Evolutionary conservation across 2,888 invertebrate genomes (phyloP).

Genomic region (Perizoma affinitatum): DNA sequence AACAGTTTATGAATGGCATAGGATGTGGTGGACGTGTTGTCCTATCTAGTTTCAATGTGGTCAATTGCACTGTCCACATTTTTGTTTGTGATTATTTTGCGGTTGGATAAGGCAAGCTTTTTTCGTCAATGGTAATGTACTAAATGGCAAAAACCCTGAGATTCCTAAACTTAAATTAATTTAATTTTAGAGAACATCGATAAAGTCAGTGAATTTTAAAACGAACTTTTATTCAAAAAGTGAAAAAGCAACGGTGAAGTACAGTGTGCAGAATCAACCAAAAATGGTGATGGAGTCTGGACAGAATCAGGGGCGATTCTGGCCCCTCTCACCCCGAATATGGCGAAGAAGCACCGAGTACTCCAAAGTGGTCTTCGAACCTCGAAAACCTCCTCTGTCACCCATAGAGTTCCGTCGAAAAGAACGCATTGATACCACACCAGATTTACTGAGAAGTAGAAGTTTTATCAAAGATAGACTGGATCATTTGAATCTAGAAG

Average conservation of each 20-base stretch:
- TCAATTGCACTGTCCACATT: no score
- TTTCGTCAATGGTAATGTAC: neutral
- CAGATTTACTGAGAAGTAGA: constrained; percentile 67
- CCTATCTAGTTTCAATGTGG: neutral
- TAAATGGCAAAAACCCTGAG: constrained; percentile 4
- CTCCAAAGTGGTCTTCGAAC: constrained; percentile 78
- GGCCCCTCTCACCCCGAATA: constrained; percentile 76
- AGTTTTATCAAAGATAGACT: constrained; percentile 65
- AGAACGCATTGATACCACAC: constrained; percentile 54
- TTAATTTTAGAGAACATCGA: constrained; percentile 44
- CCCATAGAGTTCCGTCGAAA: constrained; percentile 64
- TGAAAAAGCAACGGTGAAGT: neutral
- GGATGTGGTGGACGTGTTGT: constrained; percentile 12
- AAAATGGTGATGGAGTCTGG: constrained; percentile 81
- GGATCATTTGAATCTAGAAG: constrained; percentile 69
- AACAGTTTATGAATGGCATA: constrained; percentile 13
- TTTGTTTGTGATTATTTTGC: no score
- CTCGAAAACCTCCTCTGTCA: constrained; percentile 69
- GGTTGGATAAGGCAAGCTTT: no score
- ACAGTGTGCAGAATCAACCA: constrained; percentile 43
- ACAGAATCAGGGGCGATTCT: constrained; percentile 70
- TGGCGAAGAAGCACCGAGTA: constrained; percentile 79
- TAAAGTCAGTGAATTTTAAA: constrained; percentile 52
- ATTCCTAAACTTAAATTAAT: constrained; percentile 21
- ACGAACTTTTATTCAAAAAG: constrained; percentile 8